These are phyloP conservation scores for Oncorhynchus keta DNA, from an alignment of 2,113 vertebrate species.

Conservation along the genomic window DNA sequence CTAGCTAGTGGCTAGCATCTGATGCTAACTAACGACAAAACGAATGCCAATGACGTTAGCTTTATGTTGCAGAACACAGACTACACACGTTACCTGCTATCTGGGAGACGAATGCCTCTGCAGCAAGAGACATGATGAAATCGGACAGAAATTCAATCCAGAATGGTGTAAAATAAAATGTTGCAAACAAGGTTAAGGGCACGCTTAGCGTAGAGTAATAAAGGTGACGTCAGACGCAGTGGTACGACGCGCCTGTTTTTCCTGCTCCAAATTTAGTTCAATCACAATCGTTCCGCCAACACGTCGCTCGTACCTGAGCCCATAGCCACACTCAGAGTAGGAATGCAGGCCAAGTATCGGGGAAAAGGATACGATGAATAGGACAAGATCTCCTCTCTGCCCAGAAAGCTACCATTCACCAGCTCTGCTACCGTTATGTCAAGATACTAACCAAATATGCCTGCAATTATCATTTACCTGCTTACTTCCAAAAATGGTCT, in stretches of 20 bases:
- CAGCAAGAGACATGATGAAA: conserved; percentile 72
- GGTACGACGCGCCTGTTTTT: conserved; percentile 31
- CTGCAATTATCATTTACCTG: no score
- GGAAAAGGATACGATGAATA: no score
- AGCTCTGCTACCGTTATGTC: no score
- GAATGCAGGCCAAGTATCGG: no score
- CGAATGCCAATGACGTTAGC: background rate
- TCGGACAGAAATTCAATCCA: background rate
- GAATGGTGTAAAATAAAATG: background rate
- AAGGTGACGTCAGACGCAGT: conserved; percentile 12
- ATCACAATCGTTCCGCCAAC: background rate
- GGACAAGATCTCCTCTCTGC: no score
- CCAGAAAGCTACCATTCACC: no score
- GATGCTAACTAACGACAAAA: background rate
- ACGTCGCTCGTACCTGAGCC: no score
- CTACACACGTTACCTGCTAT: conserved; percentile 68
- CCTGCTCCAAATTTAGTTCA: background rate
- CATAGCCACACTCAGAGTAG: no score
- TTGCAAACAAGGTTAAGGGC: conserved; percentile 54
- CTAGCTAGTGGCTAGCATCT: background rate
- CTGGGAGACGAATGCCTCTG: conserved; percentile 78
- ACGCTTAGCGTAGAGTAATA: conserved; percentile 26
- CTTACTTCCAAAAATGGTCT: no score
- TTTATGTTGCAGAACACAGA: background rate
- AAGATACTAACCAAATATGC: no score